A percentile compares a stretch with the other conserved stretches of the same genome.
Conservation (phyloP, 2,113 vertebrate genomes). For the Brienomyrus brachyistius region DNA sequence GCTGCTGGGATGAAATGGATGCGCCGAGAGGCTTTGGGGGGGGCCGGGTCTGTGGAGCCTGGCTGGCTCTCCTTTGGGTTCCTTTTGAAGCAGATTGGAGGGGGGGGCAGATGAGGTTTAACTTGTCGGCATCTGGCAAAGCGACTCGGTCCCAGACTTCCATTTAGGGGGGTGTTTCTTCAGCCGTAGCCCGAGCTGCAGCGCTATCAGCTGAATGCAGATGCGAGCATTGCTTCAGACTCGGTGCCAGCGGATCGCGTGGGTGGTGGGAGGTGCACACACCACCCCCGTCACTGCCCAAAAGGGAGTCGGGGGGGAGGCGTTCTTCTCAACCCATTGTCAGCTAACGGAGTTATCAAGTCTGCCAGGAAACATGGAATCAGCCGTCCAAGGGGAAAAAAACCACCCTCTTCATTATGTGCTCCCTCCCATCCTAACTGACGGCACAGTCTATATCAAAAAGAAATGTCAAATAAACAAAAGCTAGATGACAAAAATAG, state of each 20-base stretch:
- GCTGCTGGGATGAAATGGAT: neutral
- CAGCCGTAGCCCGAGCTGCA: constrained; percentile 35
- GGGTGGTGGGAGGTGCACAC: neutral
- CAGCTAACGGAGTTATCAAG: neutral
- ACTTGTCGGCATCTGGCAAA: constrained; percentile 48
- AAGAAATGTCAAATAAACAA: neutral
- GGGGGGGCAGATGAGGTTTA: constrained; percentile 8
- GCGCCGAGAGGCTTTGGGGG: neutral
- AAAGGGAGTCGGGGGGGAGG: neutral
- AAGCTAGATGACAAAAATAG: neutral
- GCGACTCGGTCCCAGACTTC: constrained; percentile 53
- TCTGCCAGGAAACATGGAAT: neutral
- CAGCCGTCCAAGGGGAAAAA: neutral
- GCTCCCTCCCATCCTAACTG: neutral
- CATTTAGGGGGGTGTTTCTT: constrained; percentile 53
- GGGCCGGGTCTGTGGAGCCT: neutral
- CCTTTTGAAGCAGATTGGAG: constrained; percentile 1
- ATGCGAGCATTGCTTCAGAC: constrained; percentile 47
- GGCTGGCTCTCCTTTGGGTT: neutral
- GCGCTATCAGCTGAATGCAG: constrained; percentile 56
- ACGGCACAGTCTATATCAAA: neutral
- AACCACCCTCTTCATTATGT: neutral
- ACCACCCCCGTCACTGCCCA: neutral
- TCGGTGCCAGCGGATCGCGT: constrained; percentile 16
- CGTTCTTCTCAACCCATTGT: neutral